Evolutionary conservation across 1,140 invertebrate genomes (phyloP).

Genomic region (Scylla paramamosain): DNA sequence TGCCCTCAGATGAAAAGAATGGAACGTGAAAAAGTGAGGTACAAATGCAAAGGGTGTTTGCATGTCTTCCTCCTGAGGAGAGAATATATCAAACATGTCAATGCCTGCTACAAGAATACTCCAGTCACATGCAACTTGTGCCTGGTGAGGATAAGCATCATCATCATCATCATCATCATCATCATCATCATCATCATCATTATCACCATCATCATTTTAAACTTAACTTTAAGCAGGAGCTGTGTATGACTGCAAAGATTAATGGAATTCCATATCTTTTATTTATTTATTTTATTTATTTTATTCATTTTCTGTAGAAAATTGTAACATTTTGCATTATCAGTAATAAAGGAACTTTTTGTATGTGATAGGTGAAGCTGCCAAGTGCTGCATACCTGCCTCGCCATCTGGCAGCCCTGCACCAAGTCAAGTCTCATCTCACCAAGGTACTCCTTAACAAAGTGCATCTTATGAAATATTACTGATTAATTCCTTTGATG

Average conservation of each 20-base stretch:
- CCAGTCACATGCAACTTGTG: slow-evolving; percentile 56
- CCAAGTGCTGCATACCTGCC: slow-evolving; percentile 54
- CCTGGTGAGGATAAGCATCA: background rate
- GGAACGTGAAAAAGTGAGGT: background rate
- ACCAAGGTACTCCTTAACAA: background rate
- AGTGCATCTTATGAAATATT: no score
- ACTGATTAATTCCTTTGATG: no score
- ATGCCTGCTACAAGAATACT: slow-evolving; percentile 61
- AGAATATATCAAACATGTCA: slow-evolving; percentile 63
- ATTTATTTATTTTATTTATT: no score
- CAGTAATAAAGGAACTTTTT: no score
- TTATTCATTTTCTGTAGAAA: no score
- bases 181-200: slow-evolving; percentile 1
- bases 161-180: background rate
- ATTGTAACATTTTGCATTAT: no score
- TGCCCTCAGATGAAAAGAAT: slow-evolving; percentile 23
- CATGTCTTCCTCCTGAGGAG: slow-evolving; percentile 36
- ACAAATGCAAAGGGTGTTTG: slow-evolving; percentile 58
- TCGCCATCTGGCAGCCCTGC: slow-evolving; percentile 42
- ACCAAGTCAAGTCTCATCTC: slow-evolving; percentile 2
- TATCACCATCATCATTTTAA: background rate
- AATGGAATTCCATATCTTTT: no score
- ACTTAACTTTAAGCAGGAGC: background rate
- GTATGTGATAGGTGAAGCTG: slow-evolving; percentile 17
- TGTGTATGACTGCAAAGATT: no score